phyloP scores from a whole-genome alignment of 2,888 invertebrate species.

The Encarsia formosa region DNA sequence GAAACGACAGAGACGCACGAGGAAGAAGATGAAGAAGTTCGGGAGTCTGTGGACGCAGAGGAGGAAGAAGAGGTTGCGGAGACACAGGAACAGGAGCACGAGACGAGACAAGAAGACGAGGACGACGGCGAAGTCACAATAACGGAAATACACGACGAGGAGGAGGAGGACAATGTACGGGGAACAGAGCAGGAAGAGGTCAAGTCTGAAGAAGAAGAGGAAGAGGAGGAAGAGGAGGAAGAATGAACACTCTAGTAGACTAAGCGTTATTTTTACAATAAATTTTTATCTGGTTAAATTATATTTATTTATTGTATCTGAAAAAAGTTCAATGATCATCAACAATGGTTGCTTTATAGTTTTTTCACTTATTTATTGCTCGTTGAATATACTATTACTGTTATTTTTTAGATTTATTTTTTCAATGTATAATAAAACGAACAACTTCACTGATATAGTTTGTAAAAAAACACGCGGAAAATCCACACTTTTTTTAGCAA shows the following conservation, averaged over 20 bases:
- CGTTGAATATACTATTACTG: slow-evolving; percentile 11
- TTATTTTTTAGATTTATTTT: too few relatives aligned
- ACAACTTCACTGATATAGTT: slow-evolving; percentile 16
- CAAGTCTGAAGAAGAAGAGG: slow-evolving; percentile 20
- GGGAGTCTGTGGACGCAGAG: too few relatives aligned
- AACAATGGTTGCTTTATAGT: slow-evolving; percentile 21
- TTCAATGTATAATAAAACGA: too few relatives aligned
- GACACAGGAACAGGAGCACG: slow-evolving; percentile 12
- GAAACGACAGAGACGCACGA: slow-evolving; percentile 12
- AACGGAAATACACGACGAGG: slow-evolving; percentile 1
- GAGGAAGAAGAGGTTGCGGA: slow-evolving; percentile 14
- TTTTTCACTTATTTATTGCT: slow-evolving; percentile 24
- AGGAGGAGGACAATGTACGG: slow-evolving; percentile 23
- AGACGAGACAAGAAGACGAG: slow-evolving; percentile 21
- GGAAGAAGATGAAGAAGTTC: slow-evolving; percentile 23
- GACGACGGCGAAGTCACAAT: slow-evolving; percentile 6
- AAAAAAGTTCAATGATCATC: slow-evolving; percentile 9
- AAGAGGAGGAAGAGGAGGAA: slow-evolving; percentile 19
- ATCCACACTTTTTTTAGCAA: slow-evolving; percentile 22
- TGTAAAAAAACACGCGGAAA: slow-evolving; percentile 22
- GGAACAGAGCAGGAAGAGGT: slow-evolving; percentile 25
- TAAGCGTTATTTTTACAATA: slow-evolving; percentile 1
- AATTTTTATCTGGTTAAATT: slow-evolving; percentile 6
- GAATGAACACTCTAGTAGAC: too few relatives aligned
- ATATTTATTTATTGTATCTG: slow-evolving; percentile 7